Evolutionary conservation across 1,140 invertebrate species (phyloP).

Genomic region (Liolophura sinensis): DNA sequence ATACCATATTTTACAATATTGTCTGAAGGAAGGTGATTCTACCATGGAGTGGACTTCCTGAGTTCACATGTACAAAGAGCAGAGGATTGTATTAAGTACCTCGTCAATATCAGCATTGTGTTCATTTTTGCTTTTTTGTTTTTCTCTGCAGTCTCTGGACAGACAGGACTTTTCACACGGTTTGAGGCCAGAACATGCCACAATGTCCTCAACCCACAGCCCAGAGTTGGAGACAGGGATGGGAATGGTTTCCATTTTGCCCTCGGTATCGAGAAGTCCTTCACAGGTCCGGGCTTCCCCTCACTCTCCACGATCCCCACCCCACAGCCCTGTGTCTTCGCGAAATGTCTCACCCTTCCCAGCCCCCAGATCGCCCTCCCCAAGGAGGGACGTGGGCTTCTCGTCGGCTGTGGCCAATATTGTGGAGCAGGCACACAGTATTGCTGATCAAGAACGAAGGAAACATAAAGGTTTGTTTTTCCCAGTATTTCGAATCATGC

Average conservation of each 20-base stretch:
- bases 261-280: constrained; percentile 29
- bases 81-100: no score
- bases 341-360: constrained; percentile 32
- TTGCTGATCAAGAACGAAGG: constrained; percentile 44
- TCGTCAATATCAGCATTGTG: no score
- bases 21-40: no score
- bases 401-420: constrained; percentile 50
- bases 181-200: constrained; percentile 44
- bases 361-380: constrained; percentile 43
- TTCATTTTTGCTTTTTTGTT: background rate
- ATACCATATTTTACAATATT: no score
- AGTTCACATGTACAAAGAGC: no score
- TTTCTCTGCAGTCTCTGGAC: constrained; percentile 32
- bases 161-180: constrained; percentile 44
- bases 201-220: constrained; percentile 5
- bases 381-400: constrained; percentile 46
- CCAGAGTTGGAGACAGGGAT: constrained; percentile 4
- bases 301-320: constrained; percentile 17
- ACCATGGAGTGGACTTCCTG: no score
- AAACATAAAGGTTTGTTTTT: constrained; percentile 37
- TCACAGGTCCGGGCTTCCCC: constrained; percentile 33
- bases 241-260: background rate
- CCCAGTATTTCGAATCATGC: no score
- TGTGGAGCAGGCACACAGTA: constrained; percentile 48
- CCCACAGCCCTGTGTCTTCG: constrained; percentile 31